Evolutionary conservation across 2,113 vertebrate genomes (phyloP), one percentile per base, ranked within the genome.

Genomic region (Pardalotus punctatus): DNA sequence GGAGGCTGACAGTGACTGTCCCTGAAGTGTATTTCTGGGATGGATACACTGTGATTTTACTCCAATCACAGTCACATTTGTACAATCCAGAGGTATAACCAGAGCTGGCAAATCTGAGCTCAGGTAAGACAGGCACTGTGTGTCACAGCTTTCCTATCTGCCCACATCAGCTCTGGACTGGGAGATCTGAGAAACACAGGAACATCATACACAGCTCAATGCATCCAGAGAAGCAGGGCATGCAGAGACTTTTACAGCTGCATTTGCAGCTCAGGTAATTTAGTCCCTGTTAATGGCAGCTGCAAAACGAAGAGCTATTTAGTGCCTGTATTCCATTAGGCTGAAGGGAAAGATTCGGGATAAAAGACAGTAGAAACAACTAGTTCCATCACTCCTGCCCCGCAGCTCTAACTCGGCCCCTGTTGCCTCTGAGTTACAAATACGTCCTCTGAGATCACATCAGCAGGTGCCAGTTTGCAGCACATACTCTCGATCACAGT

Each of bases 281-380:
- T 54, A 92, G 74, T 35, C 38, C 17, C 47, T 22, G 7, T 40
- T 88, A 91, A 83, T 21, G 28, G 76, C 33, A 92, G 62, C 33
- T 80, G 47, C 61, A 93, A 79, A 96, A 65, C 22, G 64, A 78
- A 62, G 42, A 54, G 47, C 57, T 87, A n/a, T 64, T 81, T 91
- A 74, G n/a, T 81, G 94, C 86, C 58, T 84, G 24, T 43, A 79
- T 86, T 95, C 83, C 81, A 45, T 9, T 38, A 40, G 29, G 54
- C 43, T 81, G 35, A 90, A 81, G 53, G 57, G 71, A 89, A 93
- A 83, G 42, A 86, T 90, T 72, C 86, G 67, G 56, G 54, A 70
- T 61, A 92, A 95, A 92, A 86, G 64, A 73, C 50, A 81, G 31
- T 3, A 65, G 69, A 64, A 90, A 72, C 38, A 90, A 81, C 47